Evolutionary conservation across 2,888 invertebrate species (phyloP), one percentile per base, ranked within the genome.

Genomic region (Lasioglossum figueresi): DNA sequence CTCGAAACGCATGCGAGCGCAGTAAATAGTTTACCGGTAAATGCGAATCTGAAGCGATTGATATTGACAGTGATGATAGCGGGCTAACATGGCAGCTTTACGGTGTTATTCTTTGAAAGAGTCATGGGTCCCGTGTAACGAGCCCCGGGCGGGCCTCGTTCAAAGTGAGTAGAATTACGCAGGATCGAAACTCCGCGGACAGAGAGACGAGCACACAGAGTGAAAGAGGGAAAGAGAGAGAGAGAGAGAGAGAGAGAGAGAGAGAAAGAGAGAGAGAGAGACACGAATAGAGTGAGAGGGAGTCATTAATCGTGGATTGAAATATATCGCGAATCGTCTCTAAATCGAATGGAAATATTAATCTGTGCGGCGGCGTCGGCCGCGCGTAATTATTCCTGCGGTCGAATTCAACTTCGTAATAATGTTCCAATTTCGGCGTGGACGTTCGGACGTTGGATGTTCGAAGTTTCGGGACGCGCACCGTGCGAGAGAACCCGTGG

Each of bases 261-360:
- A 10, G 52, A 52, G 23, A 23, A 5, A 10, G n/a, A 6, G 56
- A 3, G 56, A 3, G 56, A 8, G 10, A 23, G 10, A 12, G n/a
- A 1, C n/a, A 14, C 12, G 27, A 27, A 12, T 2, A 12, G 4
- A 10, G 56, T 2, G 19, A 73, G 85, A 79, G 74, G 83, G 70
- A 80, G 86, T 88, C 87, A 88, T 88, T 88, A 88, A 88, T 86
- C 85, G 85, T 31, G 81, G 74, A 87, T 87, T 78, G 87, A 87
- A 87, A 82, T 87, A 83, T 85, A 83, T 83, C 79, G 80, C 70
- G 82, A 79, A 76, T 79, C 79, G 83, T 86, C 84, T 88, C 89
- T 85, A 92, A 93, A 93, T 93, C 92, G 91, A 92, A 93, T 93
- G 92, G 92, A 93, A 93, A 93, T 93, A 93, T 93, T 88, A 92